These are phyloP conservation scores for Trochalopteron elliotii DNA, from an alignment of 2,113 vertebrate genomes.

Conservation along the genomic window DNA sequence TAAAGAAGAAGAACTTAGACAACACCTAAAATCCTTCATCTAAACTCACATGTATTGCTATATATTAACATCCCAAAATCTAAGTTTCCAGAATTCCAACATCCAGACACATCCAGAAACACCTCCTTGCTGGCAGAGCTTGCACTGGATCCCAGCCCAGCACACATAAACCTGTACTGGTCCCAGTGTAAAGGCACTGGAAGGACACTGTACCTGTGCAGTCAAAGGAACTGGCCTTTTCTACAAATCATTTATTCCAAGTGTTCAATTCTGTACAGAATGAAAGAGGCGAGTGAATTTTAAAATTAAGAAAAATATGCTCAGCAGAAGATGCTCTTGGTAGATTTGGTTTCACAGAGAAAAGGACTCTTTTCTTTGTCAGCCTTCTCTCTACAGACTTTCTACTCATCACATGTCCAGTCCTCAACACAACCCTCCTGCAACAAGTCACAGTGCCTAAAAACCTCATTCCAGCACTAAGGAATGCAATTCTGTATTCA, in stretches of 20 bases:
- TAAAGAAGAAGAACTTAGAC: too few relatives aligned
- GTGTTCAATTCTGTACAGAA: not conserved
- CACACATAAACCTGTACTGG: rapidly evolving
- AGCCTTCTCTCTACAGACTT: not conserved
- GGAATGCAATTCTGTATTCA: not conserved
- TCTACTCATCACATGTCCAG: not conserved
- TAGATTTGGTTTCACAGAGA: not conserved
- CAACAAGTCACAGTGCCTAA: not conserved
- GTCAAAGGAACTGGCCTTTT: not conserved
- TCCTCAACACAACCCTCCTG: not conserved
- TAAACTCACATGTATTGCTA: too few relatives aligned
- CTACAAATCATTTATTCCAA: not conserved
- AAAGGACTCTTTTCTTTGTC: not conserved
- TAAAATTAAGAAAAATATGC: not conserved
- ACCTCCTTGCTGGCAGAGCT: not conserved
- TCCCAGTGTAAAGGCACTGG: not conserved
- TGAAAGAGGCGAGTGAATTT: not conserved
- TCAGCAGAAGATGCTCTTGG: not conserved
- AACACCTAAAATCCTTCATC: too few relatives aligned
- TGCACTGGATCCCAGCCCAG: not conserved
- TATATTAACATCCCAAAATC: too few relatives aligned
- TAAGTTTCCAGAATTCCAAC: too few relatives aligned
- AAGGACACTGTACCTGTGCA: not conserved
- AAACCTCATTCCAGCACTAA: not conserved
- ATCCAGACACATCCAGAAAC: not conserved